phyloP scores from a whole-genome alignment of 2,797 vertebrate species.

The Argya squamiceps region DNA sequence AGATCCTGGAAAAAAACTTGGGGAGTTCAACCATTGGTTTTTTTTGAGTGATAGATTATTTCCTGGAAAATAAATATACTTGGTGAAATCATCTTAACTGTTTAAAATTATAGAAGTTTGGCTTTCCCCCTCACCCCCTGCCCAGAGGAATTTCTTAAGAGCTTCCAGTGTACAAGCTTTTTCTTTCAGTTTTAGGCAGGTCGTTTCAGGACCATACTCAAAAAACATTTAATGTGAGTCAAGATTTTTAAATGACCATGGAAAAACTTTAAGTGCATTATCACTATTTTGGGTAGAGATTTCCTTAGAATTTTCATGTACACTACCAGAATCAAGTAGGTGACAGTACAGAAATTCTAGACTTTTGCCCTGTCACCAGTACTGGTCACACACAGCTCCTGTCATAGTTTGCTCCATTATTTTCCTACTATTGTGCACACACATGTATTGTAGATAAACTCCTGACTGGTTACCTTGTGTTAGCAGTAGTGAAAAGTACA shows the following conservation, averaged over 20 bases:
- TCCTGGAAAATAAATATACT: neutral
- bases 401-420: neutral
- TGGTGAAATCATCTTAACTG: neutral
- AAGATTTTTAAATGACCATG: neutral
- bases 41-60: neutral
- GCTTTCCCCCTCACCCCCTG: no score
- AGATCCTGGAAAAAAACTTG: neutral
- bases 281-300: neutral
- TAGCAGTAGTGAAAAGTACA: neutral
- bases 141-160: neutral
- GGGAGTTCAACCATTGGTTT: neutral
- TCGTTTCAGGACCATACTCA: neutral
- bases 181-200: neutral
- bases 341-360: neutral
- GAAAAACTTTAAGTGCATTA: neutral
- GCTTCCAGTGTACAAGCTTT: neutral
- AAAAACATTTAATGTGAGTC: neutral
- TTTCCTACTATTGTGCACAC: neutral
- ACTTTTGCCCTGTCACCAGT: neutral
- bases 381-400: neutral
- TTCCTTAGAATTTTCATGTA: neutral
- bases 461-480: neutral
- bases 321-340: neutral
- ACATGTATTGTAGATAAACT: neutral
- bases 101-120: neutral